Conservation (phyloP, 2,797 vertebrate genomes). For the Eutrigla gurnardus region DNA sequence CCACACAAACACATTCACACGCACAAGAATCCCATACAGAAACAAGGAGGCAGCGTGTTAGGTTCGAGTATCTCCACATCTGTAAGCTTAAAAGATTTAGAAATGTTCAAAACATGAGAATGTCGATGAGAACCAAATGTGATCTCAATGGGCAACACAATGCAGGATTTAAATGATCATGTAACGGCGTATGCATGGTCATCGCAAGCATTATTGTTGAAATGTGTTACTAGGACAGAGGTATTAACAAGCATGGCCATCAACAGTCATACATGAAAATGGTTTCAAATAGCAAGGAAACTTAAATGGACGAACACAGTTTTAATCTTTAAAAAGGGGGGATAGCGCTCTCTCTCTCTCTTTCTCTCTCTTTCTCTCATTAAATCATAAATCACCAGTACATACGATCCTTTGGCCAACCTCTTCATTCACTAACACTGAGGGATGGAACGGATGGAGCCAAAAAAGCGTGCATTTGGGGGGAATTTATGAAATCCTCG, state of each 20-base stretch:
- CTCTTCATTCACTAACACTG: constrained; percentile 92
- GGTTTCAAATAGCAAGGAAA: constrained; percentile 84
- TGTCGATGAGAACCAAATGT: constrained; percentile 79
- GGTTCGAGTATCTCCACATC: constrained; percentile 20
- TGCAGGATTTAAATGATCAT: constrained; percentile 72
- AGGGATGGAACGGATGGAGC: constrained; percentile 91
- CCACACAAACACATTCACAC: too few species aligned
- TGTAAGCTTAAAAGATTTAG: constrained; percentile 64
- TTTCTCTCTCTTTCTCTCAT: constrained; percentile 76
- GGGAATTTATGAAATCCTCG: constrained; percentile 90
- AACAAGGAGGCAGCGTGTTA: constrained; percentile 66
- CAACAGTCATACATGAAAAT: constrained; percentile 86
- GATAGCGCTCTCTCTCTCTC: constrained; percentile 74
- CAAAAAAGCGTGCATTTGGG: constrained; percentile 88
- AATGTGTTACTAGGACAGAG: constrained; percentile 77
- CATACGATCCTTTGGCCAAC: constrained; percentile 90
- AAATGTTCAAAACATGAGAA: constrained; percentile 76
- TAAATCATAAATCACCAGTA: constrained; percentile 88
- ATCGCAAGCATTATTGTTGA: constrained; percentile 79
- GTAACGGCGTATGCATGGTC: constrained; percentile 75
- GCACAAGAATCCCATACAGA: constrained; percentile 60
- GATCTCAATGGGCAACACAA: constrained; percentile 69
- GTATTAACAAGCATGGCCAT: constrained; percentile 78
- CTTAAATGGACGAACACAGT: constrained; percentile 79
- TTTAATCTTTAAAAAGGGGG: constrained; percentile 74